Conservation (phyloP, 2,113 vertebrate species). For the Rhodinocichla rosea region DNA sequence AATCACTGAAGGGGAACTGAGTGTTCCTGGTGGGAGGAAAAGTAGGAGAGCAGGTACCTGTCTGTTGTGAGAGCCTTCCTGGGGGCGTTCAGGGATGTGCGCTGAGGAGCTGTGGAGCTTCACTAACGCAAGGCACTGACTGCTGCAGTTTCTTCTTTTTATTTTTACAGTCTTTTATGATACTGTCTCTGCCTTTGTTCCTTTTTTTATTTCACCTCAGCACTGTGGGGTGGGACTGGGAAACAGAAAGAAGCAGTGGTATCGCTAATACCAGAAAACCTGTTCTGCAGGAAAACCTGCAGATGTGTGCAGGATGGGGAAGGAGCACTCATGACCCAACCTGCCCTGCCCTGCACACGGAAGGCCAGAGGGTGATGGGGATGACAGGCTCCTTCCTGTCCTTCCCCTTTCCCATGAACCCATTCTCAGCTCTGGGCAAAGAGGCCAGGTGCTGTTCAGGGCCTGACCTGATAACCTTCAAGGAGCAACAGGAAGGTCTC, state of each 20-base stretch:
- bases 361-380: not conserved
- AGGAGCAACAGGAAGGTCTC: not conserved
- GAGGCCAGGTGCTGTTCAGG: not conserved
- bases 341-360: not conserved
- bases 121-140: not conserved
- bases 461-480: not conserved
- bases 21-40: not conserved
- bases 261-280: conserved; percentile 22
- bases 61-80: not conserved
- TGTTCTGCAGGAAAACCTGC: conserved; percentile 39
- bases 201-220: not conserved
- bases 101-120: not conserved
- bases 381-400: not conserved
- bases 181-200: not conserved
- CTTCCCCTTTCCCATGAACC: not conserved
- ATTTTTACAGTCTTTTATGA: not conserved
- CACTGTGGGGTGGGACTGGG: not conserved
- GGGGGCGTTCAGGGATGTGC: not conserved
- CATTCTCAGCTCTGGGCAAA: not conserved
- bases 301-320: not conserved
- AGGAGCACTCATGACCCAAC: conserved; percentile 29
- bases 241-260: not conserved
- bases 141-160: not conserved
- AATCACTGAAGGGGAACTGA: not conserved
- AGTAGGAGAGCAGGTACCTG: not conserved